Base-by-base conservation (phyloP, 2,888 invertebrate species). In the Unio delphinus region DNA sequence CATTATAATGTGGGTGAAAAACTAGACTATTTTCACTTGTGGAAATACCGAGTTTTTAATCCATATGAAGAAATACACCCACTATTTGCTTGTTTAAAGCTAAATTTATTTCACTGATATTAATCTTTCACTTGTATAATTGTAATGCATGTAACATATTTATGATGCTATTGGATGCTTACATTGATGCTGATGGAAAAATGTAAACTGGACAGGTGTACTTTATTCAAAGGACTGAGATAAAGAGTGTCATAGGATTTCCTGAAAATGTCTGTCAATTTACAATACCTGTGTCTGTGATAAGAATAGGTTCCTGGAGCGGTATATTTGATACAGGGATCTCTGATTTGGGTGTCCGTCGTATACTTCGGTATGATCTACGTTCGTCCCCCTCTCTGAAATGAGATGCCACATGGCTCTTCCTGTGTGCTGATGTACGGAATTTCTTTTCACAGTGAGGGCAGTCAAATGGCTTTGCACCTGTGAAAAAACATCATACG, bases 291-390 rank as follows among this genome's bases (percentile, higher is more conserved):
- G 89, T 80, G 83, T 92, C 92, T 23, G 92, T 92, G 61, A 92
- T 91, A 15, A 92, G 85, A n/a, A 92, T 90, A 3, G 92, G 92
- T 74, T 92, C 92, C 76, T 92, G 91, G 57, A 92, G 84, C 1
- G 91, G 89, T 62, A 92, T 90, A 75, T 91, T 90, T 3, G 90
- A 89, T 20, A 90, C 75, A 45, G 80, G 69, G 45, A 84, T 65
- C 65, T 85, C 86, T 15, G 60, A 55, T 58, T 74, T 74, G 6
- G 64, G 28, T 15, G 55, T 45, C n/a, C 68, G 58, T 26, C 65
- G 20, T 45, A 45, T 45, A 45, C 45, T 45, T 59, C 23, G 11
- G 26, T 59, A 59, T 59, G 23, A 2, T 23, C 26, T n/a, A 59
- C 59, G 23, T 18, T 63, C 61, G 54, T 72, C 65, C 66, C 55